Evolutionary conservation across 2,113 vertebrate genomes (phyloP), one percentile per base, ranked within the genome.

Genomic region (Cyprinodon brontotheroides): DNA sequence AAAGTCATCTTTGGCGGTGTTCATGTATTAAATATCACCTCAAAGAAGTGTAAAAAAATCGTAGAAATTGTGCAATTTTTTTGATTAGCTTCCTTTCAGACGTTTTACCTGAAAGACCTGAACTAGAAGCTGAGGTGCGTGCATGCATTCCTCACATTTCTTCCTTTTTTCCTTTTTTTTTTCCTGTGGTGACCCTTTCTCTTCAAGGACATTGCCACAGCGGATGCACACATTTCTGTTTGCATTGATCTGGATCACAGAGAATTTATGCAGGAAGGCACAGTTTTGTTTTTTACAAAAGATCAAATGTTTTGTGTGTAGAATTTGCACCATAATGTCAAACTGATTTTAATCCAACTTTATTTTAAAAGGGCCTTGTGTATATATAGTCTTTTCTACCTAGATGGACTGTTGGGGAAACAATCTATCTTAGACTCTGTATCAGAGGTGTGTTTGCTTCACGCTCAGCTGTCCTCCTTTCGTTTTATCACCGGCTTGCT

Each of bases 181-280:
- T 68, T 63, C 69, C 71, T 70, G 57, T 20, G 50, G 72, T 89
- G 86, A 87, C 87, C 89, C 83, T 65, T 29, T 62, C 40, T 81
- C 79, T 86, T 90, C 89, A 92, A 90, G 82, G 89, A 89, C 90
- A 76, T 59, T 65, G 65, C 17, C 59, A 20, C 57, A 73, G 60
- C 78, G 59, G 71, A 53, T 29, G 29, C 29, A 29, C 29, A 29
- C 1, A 29, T 29, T 29, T 29, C 29, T 29, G 29, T 29, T 29
- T 29, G 29, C 29, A 29, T 1, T 29, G 29, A 29, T 29, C 29
- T 29, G 29, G 29, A 29, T 29, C 29, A 1, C 29, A 29, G 29
- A 29, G 29, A 29, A 29, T 29, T 29, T 29, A 29, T 1, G 48
- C 48, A 36, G 14, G 37, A 40, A 11, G 9, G 13, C 4, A 41